phyloP scores from a whole-genome alignment of 2,888 invertebrate species.

The Parelbella ahira region DNA sequence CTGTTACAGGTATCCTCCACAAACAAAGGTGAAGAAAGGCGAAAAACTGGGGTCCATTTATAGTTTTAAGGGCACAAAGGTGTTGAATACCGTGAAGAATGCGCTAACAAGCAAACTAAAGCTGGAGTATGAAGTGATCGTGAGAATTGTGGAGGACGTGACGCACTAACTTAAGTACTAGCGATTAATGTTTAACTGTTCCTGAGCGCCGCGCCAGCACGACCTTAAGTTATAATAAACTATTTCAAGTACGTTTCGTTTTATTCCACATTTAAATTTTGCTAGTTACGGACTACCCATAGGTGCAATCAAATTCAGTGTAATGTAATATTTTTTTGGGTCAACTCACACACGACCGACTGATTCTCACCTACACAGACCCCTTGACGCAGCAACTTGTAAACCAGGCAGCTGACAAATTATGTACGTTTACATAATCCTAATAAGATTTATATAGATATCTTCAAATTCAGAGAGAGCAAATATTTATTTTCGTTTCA shows the following conservation, averaged over 20 bases:
- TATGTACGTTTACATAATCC: no score
- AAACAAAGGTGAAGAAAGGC: conserved; percentile 45
- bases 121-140: conserved; percentile 67
- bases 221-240: conserved; percentile 23
- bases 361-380: no score
- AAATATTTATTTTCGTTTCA: no score
- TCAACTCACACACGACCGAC: no score
- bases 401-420: no score
- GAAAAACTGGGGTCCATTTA: conserved; percentile 61
- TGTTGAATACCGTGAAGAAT: conserved; percentile 46
- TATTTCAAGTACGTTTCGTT: conserved; percentile 10
- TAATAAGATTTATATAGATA: no score
- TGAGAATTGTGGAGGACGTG: conserved; percentile 58
- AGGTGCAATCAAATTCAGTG: no score
- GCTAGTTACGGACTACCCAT: no score
- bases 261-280: conserved; percentile 1
- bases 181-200: conserved; percentile 5
- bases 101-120: conserved; percentile 55
- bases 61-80: conserved; percentile 62
- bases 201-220: conserved; percentile 4
- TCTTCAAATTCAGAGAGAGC: no score
- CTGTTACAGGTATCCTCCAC: conserved; percentile 60
- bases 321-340: not conserved
- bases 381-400: no score
- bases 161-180: conserved; percentile 13